Base-by-base conservation (phyloP, 2,888 invertebrate species). In the Scotopteryx bipunctaria region DNA sequence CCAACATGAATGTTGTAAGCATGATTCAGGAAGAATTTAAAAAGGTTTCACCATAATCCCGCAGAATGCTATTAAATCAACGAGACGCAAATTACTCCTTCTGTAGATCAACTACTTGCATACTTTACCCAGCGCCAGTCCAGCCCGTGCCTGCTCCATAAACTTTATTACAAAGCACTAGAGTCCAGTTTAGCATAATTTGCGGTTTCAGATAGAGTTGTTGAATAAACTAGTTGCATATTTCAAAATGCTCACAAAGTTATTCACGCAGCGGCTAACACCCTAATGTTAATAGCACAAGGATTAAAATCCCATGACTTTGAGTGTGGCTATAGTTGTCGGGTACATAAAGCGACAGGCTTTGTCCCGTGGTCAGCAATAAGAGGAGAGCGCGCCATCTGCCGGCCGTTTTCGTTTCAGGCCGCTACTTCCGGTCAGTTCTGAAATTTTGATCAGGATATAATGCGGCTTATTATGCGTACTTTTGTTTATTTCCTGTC, bases 361-460 rank as follows among this genome's bases (percentile, higher is more conserved):
- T 84, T 81, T 85, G 83, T 82, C 72, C 71, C 71, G 78, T 71
- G 86, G 83, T 85, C 83, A 83, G 81, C 81, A 86, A 86, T 86
- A 86, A 87, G 85, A 87, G 85, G 81, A 86, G 76, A 71, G 71
- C 64, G 73, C 78, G 83, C 79, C 87, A 87, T 85, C 85, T 87
- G 87, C 69, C 71, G 79, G 73, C 76, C 72, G 78, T 72, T 76
- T 72, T 73, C 76, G 74, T 77, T 74, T 78, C 78, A 73, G 71
- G 64, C 67, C 37, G 66, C 71, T 69, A 79, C 78, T 81, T 86
- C 79, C 83, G 81, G 78, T 70, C 71, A 71, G 68, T 59, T 62
- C 64, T 80, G 80, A 83, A 84, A 86, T 79, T 84, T 83, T 83
- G 78, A 85, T 83, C 73, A 76, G 77, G 62, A 73, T 77, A 71